These are phyloP conservation scores for Nasonovia ribisnigri DNA, from an alignment of 2,888 invertebrate genomes.

Conservation along the genomic window DNA sequence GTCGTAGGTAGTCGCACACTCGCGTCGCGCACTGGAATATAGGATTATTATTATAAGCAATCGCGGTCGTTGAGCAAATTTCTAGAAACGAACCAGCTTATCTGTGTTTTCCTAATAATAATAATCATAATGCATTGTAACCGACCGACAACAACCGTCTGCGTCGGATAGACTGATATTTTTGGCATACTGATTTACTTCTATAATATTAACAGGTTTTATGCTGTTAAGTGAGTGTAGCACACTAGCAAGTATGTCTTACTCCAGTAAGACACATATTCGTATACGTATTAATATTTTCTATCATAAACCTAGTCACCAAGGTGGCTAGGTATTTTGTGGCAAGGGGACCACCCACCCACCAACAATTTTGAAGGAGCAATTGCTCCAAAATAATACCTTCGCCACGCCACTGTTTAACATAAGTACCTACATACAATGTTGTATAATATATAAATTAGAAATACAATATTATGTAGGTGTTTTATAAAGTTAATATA, in stretches of 20 bases:
- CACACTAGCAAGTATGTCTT: background rate
- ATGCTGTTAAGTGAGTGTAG: background rate
- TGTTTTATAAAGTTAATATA: too few species aligned
- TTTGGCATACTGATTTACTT: background rate
- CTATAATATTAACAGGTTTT: background rate
- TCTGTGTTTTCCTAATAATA: background rate
- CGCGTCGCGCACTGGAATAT: too few species aligned
- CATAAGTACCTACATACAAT: too few species aligned
- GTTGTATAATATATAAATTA: too few species aligned
- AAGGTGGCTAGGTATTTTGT: too few species aligned
- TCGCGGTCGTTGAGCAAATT: background rate
- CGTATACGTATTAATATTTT: background rate
- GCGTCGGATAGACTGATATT: background rate
- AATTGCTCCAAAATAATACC: background rate
- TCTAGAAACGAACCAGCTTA: background rate
- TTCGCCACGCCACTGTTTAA: background rate
- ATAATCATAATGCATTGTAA: too few species aligned
- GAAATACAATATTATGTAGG: too few species aligned
- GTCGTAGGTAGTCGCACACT: too few species aligned
- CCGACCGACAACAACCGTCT: background rate
- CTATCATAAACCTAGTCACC: too few species aligned
- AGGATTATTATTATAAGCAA: background rate
- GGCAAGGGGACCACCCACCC: background rate
- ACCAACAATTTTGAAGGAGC: background rate
- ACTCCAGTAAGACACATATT: background rate